Evolutionary conservation across 2,113 vertebrate genomes (phyloP).

Genomic region (Thinocorus orbignyianus): DNA sequence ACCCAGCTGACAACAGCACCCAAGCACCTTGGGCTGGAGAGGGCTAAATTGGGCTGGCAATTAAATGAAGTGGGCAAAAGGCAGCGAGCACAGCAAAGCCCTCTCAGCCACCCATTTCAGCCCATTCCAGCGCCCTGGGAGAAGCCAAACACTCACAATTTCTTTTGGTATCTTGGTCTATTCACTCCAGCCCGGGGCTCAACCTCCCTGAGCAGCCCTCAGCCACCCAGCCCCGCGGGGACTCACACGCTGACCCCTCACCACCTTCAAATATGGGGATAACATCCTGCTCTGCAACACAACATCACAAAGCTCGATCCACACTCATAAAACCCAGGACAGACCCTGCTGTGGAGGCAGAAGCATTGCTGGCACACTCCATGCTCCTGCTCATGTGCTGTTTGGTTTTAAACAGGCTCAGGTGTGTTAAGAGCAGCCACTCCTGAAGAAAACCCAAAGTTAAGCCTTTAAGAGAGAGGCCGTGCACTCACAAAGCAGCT

Average conservation of each 20-base stretch:
- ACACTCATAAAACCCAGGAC: not conserved
- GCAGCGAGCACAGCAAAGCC: not conserved
- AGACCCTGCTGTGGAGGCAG: not conserved
- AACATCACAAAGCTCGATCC: not conserved
- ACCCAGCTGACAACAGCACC: not conserved
- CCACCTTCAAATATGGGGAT: not conserved
- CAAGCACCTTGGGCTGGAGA: not conserved
- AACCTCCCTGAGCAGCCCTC: not conserved
- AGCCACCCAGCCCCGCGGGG: not conserved
- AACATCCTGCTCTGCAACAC: not conserved
- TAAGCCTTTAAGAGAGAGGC: not conserved
- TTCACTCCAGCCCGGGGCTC: fast-evolving
- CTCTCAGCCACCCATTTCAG: not conserved
- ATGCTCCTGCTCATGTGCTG: not conserved
- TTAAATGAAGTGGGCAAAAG: not conserved
- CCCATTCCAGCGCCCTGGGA: not conserved
- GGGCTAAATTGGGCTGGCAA: not conserved
- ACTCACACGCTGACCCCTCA: not conserved
- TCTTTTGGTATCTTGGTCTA: not conserved
- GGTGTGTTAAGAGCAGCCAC: not conserved
- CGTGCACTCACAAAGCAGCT: not conserved
- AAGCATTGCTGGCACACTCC: not conserved
- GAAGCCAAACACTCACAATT: not conserved
- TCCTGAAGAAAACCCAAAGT: not conserved
- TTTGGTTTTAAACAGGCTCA: not conserved